These are phyloP conservation scores for Gallirallus australis DNA, from an alignment of 2,797 vertebrate genomes.

Conservation along the genomic window DNA sequence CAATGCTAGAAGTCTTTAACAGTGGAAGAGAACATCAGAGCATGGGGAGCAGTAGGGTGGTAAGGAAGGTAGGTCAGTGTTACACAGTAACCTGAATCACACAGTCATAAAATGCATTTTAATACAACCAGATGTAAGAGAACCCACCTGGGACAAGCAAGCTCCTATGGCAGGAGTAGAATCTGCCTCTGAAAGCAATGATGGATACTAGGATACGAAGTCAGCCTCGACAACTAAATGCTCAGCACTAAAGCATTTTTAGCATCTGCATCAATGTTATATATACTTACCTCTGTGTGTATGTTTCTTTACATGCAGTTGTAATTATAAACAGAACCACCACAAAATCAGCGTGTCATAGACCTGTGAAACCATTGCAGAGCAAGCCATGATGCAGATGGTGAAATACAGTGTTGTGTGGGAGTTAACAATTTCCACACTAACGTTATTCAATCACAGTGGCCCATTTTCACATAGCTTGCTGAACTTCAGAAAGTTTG, in stretches of 20 bases:
- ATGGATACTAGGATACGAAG: neutral
- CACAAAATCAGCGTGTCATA: neutral
- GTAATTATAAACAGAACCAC: neutral
- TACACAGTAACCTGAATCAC: neutral
- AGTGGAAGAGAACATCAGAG: neutral
- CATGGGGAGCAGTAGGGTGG: fast-evolving
- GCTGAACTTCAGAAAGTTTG: constrained; percentile 54
- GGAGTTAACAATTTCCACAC: constrained; percentile 52
- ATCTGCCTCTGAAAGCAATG: neutral
- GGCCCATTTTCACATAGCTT: constrained; percentile 52
- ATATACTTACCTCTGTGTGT: neutral
- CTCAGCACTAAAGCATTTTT: neutral
- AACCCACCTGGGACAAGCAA: neutral
- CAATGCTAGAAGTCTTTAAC: neutral
- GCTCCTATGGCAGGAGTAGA: neutral
- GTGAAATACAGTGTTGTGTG: neutral
- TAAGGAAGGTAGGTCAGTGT: neutral
- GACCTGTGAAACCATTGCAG: constrained; percentile 35
- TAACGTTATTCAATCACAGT: constrained; percentile 55
- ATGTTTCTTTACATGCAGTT: neutral
- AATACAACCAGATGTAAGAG: neutral
- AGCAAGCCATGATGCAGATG: neutral
- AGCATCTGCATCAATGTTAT: neutral
- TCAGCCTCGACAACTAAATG: neutral
- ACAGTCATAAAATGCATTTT: neutral